Percentiles rank a stretch among this genome's conserved stretches.
Conservation (phyloP, 2,113 vertebrate species). For the Caranx ignobilis region DNA sequence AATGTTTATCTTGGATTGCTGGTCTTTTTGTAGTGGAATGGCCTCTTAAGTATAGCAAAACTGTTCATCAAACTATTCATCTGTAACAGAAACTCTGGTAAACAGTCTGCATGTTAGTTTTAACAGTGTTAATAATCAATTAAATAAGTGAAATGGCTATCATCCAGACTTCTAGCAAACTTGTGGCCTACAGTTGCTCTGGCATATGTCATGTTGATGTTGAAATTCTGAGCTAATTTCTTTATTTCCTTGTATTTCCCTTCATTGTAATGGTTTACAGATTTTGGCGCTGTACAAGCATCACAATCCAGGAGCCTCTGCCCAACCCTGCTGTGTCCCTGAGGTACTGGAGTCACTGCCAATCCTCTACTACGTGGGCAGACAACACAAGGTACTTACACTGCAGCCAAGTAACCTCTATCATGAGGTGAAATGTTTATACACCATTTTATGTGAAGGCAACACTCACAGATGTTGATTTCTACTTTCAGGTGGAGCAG, state of each 20-base stretch:
- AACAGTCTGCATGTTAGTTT: neutral
- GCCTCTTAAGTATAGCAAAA: neutral
- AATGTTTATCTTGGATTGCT: neutral
- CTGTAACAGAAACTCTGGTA: neutral
- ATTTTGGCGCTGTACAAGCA: slow-evolving; percentile 92
- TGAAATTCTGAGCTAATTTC: slow-evolving; percentile 27
- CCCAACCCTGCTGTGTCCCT: slow-evolving; percentile 92
- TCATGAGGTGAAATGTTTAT: slow-evolving; percentile 17
- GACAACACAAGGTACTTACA: slow-evolving; percentile 84
- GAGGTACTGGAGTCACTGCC: slow-evolving; percentile 88
- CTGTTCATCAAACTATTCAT: neutral
- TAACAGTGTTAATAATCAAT: neutral
- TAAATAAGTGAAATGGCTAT: neutral
- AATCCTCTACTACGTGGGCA: slow-evolving; percentile 93
- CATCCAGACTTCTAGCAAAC: neutral
- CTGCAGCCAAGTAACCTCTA: neutral
- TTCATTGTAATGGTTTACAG: slow-evolving; percentile 71
- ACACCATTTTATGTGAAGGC: neutral
- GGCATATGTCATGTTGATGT: slow-evolving; percentile 15
- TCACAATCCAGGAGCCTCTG: slow-evolving; percentile 93
- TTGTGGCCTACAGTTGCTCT: slow-evolving; percentile 29
- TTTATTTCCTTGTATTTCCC: slow-evolving; percentile 29
- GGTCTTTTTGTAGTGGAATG: no score
- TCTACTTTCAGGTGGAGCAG: slow-evolving; percentile 87
- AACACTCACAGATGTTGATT: neutral